Percentiles rank a stretch among this genome's conserved stretches.
Conservation (phyloP, 2,113 vertebrate genomes). For the Hyperopisus bebe region DNA sequence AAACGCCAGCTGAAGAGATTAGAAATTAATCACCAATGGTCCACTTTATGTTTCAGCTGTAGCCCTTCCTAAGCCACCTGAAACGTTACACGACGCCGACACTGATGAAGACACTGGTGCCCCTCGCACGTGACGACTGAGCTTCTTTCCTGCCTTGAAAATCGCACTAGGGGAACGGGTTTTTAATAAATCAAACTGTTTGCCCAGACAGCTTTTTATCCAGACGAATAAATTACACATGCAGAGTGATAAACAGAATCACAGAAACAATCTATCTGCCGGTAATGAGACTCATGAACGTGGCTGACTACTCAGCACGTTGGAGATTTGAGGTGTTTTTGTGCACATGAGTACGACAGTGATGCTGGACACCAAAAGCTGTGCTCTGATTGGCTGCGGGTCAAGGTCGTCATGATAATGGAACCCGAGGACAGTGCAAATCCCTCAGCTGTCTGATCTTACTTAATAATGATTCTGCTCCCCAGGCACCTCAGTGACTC, state of each 20-base stretch:
- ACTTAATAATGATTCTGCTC: background rate
- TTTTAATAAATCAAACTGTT: conserved; percentile 1
- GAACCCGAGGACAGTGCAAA: background rate
- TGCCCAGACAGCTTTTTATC: background rate
- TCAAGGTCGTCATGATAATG: background rate
- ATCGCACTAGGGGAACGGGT: background rate
- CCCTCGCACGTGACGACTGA: background rate
- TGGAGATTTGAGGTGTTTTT: background rate
- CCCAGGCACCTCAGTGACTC: background rate
- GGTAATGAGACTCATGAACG: background rate
- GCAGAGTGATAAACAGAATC: background rate
- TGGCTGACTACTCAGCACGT: background rate
- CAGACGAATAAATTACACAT: background rate
- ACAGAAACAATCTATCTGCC: background rate
- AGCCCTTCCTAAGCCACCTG: background rate
- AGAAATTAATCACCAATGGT: background rate
- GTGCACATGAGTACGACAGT: background rate
- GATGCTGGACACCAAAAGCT: background rate
- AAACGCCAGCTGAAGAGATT: background rate
- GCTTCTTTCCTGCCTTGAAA: background rate
- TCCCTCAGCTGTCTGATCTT: background rate
- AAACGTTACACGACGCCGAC: background rate
- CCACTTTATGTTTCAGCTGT: background rate
- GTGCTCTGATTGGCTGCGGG: background rate
- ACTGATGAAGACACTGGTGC: background rate